Evolutionary conservation across 2,888 invertebrate species (phyloP), one percentile per base, ranked within the genome.

Genomic region (Phaedon cochleariae): DNA sequence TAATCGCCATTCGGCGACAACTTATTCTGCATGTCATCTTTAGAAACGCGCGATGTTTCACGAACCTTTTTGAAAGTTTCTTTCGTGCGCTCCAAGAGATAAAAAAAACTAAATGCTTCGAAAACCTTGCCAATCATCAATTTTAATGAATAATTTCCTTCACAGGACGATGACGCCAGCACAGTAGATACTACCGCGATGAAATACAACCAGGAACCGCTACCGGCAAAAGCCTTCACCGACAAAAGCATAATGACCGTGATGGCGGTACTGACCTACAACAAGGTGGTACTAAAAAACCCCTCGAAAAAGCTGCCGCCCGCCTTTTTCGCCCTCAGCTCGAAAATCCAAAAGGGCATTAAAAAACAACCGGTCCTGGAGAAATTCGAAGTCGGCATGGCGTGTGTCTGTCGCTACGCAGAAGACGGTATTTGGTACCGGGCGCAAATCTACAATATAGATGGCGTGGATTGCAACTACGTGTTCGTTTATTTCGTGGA

Each of bases 351-450:
- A 73, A 64, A 76, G 12, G 74, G 83, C n/a, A 85, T 84, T 0
- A 76, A 70, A 0, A 73, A 77, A 2, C 85, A 86, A 74, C 82
- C 86, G 0, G 77, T 81, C 0, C 73, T 90, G 7, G 77, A 82
- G 18, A 83, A 85, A 7, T 81, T 85, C 70, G 83, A 75, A 59
- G 46, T 82, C 64, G 85, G 87, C 74, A 85, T 85, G 76, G 86
- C 89, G 0, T 94, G 94, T 77, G 81, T 90, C 64, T 88, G 90
- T 31, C 81, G 86, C 51, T 91, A 86, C 73, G 81, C 84, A 0
- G 86, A 86, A 58, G 92, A 93, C 77, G 83, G 84, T 0, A 74
- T 82, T 34, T 95, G 93, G 93, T 93, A 93, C 79, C 86, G 95
- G 65, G 93, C 90, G 0, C 77, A 85, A 12, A 86, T 95, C 58